Evolutionary conservation across 1,140 invertebrate species (phyloP).

Genomic region (Mizuhopecten yessoensis): DNA sequence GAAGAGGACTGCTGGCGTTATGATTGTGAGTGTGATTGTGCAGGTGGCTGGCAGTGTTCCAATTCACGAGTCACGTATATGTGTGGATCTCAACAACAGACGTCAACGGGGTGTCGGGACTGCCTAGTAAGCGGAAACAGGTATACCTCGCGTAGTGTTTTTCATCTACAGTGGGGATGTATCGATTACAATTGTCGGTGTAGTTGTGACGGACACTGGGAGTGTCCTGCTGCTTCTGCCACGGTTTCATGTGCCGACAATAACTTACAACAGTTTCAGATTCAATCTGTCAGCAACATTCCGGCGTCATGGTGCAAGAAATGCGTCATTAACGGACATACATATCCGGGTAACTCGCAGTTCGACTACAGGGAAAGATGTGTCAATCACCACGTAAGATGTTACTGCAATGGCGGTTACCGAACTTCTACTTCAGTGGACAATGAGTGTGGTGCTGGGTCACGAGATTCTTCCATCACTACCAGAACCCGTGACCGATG

Average conservation of each 20-base stretch:
- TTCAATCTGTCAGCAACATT: slow-evolving; percentile 50
- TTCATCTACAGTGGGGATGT: slow-evolving; percentile 63
- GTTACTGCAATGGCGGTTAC: slow-evolving; percentile 60
- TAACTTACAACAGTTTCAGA: slow-evolving; percentile 58
- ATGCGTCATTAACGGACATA: slow-evolving; percentile 52
- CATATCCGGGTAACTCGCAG: slow-evolving; percentile 62
- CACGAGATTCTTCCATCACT: slow-evolving; percentile 25
- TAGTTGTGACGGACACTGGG: slow-evolving; percentile 60
- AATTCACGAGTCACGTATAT: slow-evolving; percentile 46
- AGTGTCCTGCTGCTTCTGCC: slow-evolving; percentile 50
- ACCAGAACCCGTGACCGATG: slow-evolving; percentile 43
- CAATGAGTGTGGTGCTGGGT: slow-evolving; percentile 22
- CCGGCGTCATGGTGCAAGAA: slow-evolving; percentile 48
- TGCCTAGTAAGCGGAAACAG: slow-evolving; percentile 59
- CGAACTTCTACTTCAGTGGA: slow-evolving; percentile 53
- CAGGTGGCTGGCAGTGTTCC: slow-evolving; percentile 64
- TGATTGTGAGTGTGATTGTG: slow-evolving; percentile 71
- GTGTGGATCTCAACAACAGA: slow-evolving; percentile 46
- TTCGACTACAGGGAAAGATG: slow-evolving; percentile 58
- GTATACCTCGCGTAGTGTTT: slow-evolving; percentile 50
- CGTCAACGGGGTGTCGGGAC: slow-evolving; percentile 47
- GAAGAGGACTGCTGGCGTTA: slow-evolving; percentile 66
- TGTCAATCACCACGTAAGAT: slow-evolving; percentile 52
- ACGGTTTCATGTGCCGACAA: slow-evolving; percentile 40
- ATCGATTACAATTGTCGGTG: slow-evolving; percentile 66